A percentile compares a stretch with the other conserved stretches of the same genome.
Conservation (phyloP, 2,888 invertebrate genomes). For the Clepsis dumicolana region DNA sequence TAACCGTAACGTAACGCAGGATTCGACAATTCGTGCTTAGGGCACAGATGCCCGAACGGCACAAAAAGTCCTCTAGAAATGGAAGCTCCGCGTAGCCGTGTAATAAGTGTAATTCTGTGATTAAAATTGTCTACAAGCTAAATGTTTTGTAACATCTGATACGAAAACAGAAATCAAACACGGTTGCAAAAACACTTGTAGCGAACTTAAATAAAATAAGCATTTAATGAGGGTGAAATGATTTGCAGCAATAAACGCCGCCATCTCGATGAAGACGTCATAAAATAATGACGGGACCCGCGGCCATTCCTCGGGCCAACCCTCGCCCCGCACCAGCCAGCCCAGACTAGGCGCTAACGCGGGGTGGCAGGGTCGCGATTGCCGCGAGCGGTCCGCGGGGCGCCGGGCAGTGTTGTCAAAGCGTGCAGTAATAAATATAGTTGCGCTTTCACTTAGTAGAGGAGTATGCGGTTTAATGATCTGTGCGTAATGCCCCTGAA, state of each 20-base stretch:
- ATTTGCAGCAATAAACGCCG: constrained; percentile 43
- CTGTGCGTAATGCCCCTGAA: constrained; percentile 77
- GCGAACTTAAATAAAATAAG: constrained; percentile 38
- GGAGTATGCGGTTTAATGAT: constrained; percentile 77
- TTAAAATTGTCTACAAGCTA: too few relatives aligned
- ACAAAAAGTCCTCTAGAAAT: too few relatives aligned
- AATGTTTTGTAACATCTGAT: too few relatives aligned
- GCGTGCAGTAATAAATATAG: constrained; percentile 78
- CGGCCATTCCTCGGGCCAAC: constrained; percentile 65
- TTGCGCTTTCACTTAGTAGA: constrained; percentile 67
- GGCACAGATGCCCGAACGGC: too few relatives aligned
- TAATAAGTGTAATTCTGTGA: too few relatives aligned
- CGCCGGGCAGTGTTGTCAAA: constrained; percentile 72
- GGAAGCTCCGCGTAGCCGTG: too few relatives aligned
- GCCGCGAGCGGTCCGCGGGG: constrained; percentile 49
- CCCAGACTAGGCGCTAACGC: constrained; percentile 43
- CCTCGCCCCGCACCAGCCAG: constrained; percentile 50
- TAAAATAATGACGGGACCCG: constrained; percentile 76
- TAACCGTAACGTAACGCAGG: too few relatives aligned
- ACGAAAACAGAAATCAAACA: constrained; percentile 9
- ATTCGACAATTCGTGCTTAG: too few relatives aligned
- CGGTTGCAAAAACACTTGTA: constrained; percentile 22
- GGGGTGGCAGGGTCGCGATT: constrained; percentile 4
- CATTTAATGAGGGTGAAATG: constrained; percentile 43
- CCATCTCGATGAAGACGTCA: constrained; percentile 74